Base-by-base conservation (phyloP, 2,888 invertebrate species). In the Operophtera brumata region DNA sequence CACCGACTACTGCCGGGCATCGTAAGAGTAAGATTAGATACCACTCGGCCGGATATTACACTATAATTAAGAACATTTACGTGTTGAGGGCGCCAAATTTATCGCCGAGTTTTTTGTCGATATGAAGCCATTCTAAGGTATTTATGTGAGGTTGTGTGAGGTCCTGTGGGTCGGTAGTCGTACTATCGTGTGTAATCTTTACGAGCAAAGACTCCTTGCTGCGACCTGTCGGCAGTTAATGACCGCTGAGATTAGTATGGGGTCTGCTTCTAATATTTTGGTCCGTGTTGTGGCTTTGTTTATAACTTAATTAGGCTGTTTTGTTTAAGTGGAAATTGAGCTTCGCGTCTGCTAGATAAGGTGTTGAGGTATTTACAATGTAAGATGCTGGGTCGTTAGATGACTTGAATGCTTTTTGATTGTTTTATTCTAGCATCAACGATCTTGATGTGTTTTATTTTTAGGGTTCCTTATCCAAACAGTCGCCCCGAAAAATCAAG, bases 221-320 rank as follows among this genome's bases (percentile, higher is more conserved):
- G 84, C 69, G 84, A 84, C 82, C 87, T 85, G 90, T 88, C 88
- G 79, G 80, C 88, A 82, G 82, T 81, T 89, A 90, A 90, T 88
- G 88, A 85, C 80, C 72, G 69, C 73, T 62, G 78, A 87, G 86
- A 88, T 86, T 86, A 86, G 82, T 82, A 78, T 73, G 69, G 71
- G 71, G 65, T 69, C 69, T 67, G 73, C 71, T 72, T 71, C 69
- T 77, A 79, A 82, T 82, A 82, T 87, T 84, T 84, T 83, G 80
- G 80, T 63, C 71, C 81, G 80, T 89, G 86, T 88, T 86, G 86
- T 85, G 83, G 89, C 77, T 85, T 87, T 84, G 86, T 89, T 89
- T 89, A 90, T 90, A 81, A 88, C 88, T 90, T 90, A 89, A 90
- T 90, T 90, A 89, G 88, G 77, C 86, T 87, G 86, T 89, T 88